A percentile compares a stretch with the other conserved stretches of the same genome.
These are phyloP conservation scores for Pleuronectes platessa DNA, from an alignment of 2,113 vertebrate species.

Conservation along the genomic window DNA sequence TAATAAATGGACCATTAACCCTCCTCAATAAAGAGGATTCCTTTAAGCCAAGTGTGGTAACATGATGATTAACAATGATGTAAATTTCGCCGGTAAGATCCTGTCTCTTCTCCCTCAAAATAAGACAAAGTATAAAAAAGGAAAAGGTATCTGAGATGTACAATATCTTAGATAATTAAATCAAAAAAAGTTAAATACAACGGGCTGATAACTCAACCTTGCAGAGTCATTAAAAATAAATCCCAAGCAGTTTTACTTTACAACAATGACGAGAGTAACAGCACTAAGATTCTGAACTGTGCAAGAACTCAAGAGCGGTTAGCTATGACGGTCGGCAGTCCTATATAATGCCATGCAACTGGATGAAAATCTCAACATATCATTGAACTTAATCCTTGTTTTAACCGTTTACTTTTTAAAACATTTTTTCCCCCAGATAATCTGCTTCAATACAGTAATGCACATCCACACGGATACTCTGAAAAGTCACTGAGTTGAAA, in stretches of 20 bases:
- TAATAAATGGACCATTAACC: neutral
- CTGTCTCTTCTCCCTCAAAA: constrained; percentile 60
- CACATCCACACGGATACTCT: constrained; percentile 87
- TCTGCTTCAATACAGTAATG: constrained; percentile 82
- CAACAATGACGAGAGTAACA: constrained; percentile 81
- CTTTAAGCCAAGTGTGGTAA: constrained; percentile 23
- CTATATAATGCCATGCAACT: constrained; percentile 91
- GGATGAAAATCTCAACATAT: constrained; percentile 79
- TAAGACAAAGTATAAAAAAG: constrained; percentile 42
- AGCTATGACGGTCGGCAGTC: constrained; percentile 85
- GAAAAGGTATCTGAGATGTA: constrained; percentile 27
- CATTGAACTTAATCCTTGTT: constrained; percentile 73
- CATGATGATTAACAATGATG: constrained; percentile 27
- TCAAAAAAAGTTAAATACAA: constrained; percentile 57
- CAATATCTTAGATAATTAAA: constrained; percentile 13
- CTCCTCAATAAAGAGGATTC: neutral
- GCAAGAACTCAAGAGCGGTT: constrained; percentile 85
- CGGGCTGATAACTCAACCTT: constrained; percentile 56
- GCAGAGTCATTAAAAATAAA: constrained; percentile 62
- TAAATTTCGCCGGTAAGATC: constrained; percentile 42
- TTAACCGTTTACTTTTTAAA: constrained; percentile 67
- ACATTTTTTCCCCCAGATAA: constrained; percentile 57
- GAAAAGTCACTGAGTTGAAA: constrained; percentile 86
- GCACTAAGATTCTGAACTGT: constrained; percentile 84
- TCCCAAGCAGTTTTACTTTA: constrained; percentile 74